Base-by-base conservation (phyloP, 2,888 invertebrate species). In the Myopa testacea region DNA sequence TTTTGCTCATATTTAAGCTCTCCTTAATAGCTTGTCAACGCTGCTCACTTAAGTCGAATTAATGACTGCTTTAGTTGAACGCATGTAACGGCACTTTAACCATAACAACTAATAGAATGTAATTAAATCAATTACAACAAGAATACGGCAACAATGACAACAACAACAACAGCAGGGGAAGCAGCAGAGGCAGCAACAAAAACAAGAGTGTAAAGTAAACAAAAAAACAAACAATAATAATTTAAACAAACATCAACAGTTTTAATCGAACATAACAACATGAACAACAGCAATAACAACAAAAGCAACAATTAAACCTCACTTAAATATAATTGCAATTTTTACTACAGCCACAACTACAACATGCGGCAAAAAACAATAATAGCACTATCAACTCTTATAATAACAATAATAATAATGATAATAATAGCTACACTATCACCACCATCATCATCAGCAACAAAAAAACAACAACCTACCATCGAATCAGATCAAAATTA, bases 51-150 rank as follows among this genome's bases (percentile, higher is more conserved):
- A 26, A 60, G 68, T 69, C 84, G 82, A 73, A 52, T 70, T 62
- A 73, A 78, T 74, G 50, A 69, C 45, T 38, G 68, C n/a, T 50
- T 58, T 58, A 75, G 60, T 60, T 60, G 45, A 77, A 70, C 77
- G 77, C 69, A 62, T 73, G 62, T 73, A 77, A 73, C 77, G 77
- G 76, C 73, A 73, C 68, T 73, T 62, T 50, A 62, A 70, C 58
- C 60, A 55, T 62, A 67, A 52, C 73, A 38, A 65, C 12, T 34
- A 16, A 55, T 50, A 37, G 58, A 78, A 74, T 75, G 78, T 69
- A 75, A 78, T 78, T 78, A 74, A 74, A 63, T 75, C 75, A 78
- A 74, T 78, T 78, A 78, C 60, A 60, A 67, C 26, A 75, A 38
- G 7, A 19, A 50, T 50, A 34, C 62, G 62, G 34, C 26, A 34